Base-by-base conservation (phyloP, 1,140 invertebrate species). In the Drosophila seguyi region DNA sequence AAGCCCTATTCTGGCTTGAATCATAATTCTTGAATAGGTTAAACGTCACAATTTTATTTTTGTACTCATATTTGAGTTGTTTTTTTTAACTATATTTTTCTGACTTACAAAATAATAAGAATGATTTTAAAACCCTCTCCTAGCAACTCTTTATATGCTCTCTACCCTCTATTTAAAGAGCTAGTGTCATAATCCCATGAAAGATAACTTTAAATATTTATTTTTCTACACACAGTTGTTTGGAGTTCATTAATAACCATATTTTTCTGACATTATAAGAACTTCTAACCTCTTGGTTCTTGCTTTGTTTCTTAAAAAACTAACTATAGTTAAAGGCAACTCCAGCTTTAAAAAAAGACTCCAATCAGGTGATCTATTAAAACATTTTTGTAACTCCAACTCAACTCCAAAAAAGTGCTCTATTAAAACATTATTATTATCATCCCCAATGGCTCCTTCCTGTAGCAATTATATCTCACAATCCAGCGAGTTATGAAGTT, bases 401-500 rank as follows among this genome's bases (percentile, higher is more conserved):
- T 48, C 31, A 34, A 34, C 22, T 8, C 14, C 7, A n/a, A 11
- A 34, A 34, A 34, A 34, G 10, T 34, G 31, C n/a, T 34, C 3
- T 31, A 14, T 20, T 20, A 31, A 34, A 6, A 20, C 27, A 34
- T 52, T 31, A 52, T 34, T 22, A 53, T 14, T 34, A 13, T 36
- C 6, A 48, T 29, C 50, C 34, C 8, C 31, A 7, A 31, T 53
- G 7, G 13, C 31, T 16, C 7, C 14, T 27, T 48, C 25, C 14
- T 38, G 8, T 1, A 22, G 20, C 52, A 53, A 42, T 61, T 63
- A 42, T 42, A 63, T 67, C 1, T 1, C 18, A 31, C 18, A 22
- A 48, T 13, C 29, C 58, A 8, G 34, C 1, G 2, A 50, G 27
- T 50, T 50, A 50, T 20, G 34, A 2, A 63, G 29, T 66, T 66